These are phyloP conservation scores for Polydrusus tereticollis DNA, from an alignment of 2,888 invertebrate species.

Conservation along the genomic window DNA sequence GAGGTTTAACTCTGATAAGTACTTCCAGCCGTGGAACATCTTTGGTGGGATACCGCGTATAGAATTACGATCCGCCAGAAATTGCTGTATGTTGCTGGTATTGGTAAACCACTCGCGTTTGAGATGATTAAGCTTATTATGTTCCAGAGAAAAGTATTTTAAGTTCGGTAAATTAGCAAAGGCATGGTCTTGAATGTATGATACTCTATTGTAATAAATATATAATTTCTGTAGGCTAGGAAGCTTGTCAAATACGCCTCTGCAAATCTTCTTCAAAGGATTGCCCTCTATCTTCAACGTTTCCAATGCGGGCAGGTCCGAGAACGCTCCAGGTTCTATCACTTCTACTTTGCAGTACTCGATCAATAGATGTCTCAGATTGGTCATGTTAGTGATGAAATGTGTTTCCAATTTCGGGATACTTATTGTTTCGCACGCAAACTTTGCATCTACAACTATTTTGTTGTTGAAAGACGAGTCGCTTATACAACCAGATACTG, in stretches of 20 bases:
- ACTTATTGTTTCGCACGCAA: neutral
- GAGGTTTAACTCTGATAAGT: neutral
- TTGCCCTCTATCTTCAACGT: neutral
- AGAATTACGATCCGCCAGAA: neutral
- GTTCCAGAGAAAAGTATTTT: neutral
- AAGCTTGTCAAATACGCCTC: constrained; percentile 1
- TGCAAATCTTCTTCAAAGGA: neutral
- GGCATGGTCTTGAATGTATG: constrained; percentile 5
- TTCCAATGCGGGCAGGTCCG: neutral
- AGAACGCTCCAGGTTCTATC: constrained; percentile 4
- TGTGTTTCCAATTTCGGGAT: neutral
- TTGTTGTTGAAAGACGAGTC: neutral
- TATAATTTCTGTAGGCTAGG: neutral
- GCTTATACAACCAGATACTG: neutral
- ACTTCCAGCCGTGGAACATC: constrained; percentile 19
- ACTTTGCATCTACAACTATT: neutral
- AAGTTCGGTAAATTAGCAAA: constrained; percentile 22
- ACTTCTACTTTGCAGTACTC: neutral
- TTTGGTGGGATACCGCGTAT: neutral
- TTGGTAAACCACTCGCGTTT: constrained; percentile 12
- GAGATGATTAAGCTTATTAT: neutral
- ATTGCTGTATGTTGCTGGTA: constrained; percentile 1
- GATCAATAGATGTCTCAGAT: neutral
- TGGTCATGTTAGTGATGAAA: neutral
- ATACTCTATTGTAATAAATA: constrained; percentile 6